Conservation (phyloP, 2,888 invertebrate species). For the Digitonthophagus gazella region DNA sequence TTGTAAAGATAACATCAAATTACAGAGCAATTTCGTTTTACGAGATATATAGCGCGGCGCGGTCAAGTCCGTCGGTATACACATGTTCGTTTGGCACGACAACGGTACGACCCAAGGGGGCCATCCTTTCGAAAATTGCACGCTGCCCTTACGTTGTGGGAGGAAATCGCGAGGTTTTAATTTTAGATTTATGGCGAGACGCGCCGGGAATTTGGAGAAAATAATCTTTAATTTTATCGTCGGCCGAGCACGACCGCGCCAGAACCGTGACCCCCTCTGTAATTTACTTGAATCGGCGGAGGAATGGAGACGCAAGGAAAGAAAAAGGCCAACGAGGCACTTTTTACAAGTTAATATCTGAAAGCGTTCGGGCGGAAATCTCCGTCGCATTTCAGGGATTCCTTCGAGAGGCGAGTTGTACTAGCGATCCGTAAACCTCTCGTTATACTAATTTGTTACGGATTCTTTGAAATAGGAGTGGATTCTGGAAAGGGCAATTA, state of each 20-base stretch:
- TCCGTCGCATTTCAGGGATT: neutral
- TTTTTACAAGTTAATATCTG: neutral
- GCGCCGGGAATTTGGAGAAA: conserved; percentile 25
- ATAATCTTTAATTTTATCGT: conserved; percentile 2
- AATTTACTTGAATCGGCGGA: neutral
- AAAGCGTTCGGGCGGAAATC: neutral
- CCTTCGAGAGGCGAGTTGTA: neutral
- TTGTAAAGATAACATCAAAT: conserved; percentile 44
- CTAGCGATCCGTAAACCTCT: neutral
- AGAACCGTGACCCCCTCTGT: conserved; percentile 5
- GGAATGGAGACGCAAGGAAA: neutral
- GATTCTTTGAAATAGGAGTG: neutral
- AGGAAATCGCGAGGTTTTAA: conserved; percentile 25
- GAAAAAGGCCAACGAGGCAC: neutral
- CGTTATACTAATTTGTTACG: neutral
- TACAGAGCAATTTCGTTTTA: conserved; percentile 42
- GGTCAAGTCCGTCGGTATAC: neutral
- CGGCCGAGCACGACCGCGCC: neutral
- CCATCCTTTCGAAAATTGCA: conserved; percentile 24
- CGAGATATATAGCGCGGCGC: conserved; percentile 28
- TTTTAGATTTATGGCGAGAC: conserved; percentile 26
- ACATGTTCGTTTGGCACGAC: neutral
- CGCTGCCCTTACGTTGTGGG: conserved; percentile 23
- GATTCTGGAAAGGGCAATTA: no score
- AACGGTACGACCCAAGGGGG: neutral